Conservation (phyloP, 2,113 vertebrate species). For the Hucho hucho region DNA sequence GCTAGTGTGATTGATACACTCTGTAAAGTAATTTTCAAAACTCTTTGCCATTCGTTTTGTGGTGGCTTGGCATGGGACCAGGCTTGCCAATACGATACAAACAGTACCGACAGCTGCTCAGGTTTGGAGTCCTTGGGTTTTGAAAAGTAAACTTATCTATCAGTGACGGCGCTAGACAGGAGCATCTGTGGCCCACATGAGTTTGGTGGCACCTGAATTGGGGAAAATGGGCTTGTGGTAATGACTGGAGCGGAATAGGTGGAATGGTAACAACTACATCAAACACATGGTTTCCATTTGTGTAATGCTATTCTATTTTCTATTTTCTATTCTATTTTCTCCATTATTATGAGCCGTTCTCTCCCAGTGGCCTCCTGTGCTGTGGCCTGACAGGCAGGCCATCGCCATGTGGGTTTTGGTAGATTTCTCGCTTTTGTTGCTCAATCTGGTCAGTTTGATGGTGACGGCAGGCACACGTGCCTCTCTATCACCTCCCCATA, state of each 20-base stretch:
- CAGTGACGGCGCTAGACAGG: background rate
- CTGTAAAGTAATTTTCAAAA: slow-evolving; percentile 5
- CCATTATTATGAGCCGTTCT: no score
- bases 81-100: slow-evolving; percentile 6
- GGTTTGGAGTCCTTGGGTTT: background rate
- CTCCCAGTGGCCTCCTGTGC: background rate
- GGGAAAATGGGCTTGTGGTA: no score
- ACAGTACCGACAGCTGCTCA: slow-evolving; percentile 7
- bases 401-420: slow-evolving; percentile 7
- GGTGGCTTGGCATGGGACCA: slow-evolving; percentile 1
- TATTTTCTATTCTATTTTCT: no score
- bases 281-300: no score
- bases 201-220: no score
- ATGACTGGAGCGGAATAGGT: no score
- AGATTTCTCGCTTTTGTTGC: slow-evolving; percentile 4
- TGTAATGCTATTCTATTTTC: no score
- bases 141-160: background rate
- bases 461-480: background rate
- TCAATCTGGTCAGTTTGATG: slow-evolving; percentile 17
- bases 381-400: slow-evolving; percentile 22
- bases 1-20: slow-evolving; percentile 34
- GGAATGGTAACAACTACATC: no score
- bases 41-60: slow-evolving; percentile 6
- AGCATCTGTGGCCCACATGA: slow-evolving; percentile 30
- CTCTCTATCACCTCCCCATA: background rate